Evolutionary conservation across 2,113 vertebrate genomes (phyloP).

Genomic region (Odocoileus virginianus): DNA sequence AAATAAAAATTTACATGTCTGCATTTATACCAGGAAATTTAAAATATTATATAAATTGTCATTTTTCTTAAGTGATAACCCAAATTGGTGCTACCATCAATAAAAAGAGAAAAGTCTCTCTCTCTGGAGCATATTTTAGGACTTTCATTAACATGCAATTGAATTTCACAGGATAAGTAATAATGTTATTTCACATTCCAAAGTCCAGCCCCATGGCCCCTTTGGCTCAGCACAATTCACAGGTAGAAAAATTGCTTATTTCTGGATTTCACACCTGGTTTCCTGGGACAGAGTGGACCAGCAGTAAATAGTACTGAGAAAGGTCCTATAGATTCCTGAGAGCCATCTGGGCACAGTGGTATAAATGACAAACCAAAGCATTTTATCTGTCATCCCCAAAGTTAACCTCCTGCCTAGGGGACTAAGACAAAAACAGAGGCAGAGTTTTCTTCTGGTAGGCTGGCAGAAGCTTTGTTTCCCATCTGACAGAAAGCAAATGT

Average conservation of each 20-base stretch:
- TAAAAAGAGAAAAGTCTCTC: not conserved
- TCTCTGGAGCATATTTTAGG: slow-evolving; percentile 7
- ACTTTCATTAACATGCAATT: not conserved
- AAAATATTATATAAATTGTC: not conserved
- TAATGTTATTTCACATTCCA: slow-evolving; percentile 26
- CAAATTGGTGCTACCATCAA: not conserved
- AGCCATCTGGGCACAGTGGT: slow-evolving; percentile 43
- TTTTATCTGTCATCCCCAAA: slow-evolving; percentile 54
- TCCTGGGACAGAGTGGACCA: not conserved
- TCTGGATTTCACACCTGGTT: slow-evolving; percentile 53
- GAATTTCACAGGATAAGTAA: slow-evolving; percentile 35
- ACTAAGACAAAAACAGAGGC: slow-evolving; percentile 21
- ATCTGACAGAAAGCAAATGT: not conserved
- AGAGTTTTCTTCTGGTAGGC: not conserved
- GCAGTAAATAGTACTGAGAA: slow-evolving; percentile 36
- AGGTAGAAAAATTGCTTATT: slow-evolving; percentile 57
- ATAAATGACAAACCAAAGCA: slow-evolving; percentile 52
- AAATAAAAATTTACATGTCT: not conserved
- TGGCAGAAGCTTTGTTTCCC: not conserved
- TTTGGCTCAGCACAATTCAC: slow-evolving; percentile 41
- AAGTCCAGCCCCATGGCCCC: not conserved
- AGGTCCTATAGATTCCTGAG: slow-evolving; percentile 39
- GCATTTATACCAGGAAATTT: not conserved
- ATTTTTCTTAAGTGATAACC: not conserved
- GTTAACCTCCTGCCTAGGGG: slow-evolving; percentile 33